Conservation (phyloP, 2,888 invertebrate genomes). For the Diaperis boleti region DNA sequence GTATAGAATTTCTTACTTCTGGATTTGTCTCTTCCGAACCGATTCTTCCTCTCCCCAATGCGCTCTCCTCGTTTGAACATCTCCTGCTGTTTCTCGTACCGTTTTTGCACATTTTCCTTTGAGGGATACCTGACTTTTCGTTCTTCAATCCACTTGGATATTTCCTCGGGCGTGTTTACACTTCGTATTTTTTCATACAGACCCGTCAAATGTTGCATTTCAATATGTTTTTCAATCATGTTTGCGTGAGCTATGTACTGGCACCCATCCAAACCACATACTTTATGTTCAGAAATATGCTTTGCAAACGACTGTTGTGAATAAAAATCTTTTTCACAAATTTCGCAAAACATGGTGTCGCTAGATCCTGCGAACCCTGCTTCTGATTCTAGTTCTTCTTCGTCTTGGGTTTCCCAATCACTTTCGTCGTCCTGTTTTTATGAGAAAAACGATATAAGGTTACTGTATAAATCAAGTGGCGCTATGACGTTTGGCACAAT, state of each 20-base stretch:
- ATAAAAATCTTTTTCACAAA: conserved; percentile 84
- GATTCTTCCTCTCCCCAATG: conserved; percentile 67
- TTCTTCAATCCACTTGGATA: conserved; percentile 86
- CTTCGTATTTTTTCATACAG: conserved; percentile 83
- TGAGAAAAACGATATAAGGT: background rate
- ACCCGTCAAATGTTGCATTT: conserved; percentile 87
- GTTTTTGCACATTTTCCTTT: conserved; percentile 72
- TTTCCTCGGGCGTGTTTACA: conserved; percentile 82
- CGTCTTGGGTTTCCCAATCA: too few species aligned
- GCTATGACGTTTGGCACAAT: conserved; percentile 4
- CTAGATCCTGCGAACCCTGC: too few species aligned
- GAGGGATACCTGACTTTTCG: conserved; percentile 74
- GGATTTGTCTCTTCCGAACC: conserved; percentile 66
- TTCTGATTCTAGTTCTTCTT: conserved; percentile 45
- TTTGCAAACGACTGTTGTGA: conserved; percentile 71
- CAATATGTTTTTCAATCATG: conserved; percentile 83
- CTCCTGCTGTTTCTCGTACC: conserved; percentile 74
- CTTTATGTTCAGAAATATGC: conserved; percentile 81
- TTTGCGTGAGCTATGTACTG: conserved; percentile 82
- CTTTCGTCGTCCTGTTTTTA: background rate
- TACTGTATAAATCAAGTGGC: too few species aligned
- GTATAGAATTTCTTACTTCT: conserved; percentile 56
- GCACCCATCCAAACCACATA: conserved; percentile 86
- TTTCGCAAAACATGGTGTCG: conserved; percentile 82
- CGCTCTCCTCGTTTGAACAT: conserved; percentile 82